These are phyloP conservation scores for Caenorhabditis japonica DNA, from an alignment of 2,888 invertebrate species.

Conservation along the genomic window DNA sequence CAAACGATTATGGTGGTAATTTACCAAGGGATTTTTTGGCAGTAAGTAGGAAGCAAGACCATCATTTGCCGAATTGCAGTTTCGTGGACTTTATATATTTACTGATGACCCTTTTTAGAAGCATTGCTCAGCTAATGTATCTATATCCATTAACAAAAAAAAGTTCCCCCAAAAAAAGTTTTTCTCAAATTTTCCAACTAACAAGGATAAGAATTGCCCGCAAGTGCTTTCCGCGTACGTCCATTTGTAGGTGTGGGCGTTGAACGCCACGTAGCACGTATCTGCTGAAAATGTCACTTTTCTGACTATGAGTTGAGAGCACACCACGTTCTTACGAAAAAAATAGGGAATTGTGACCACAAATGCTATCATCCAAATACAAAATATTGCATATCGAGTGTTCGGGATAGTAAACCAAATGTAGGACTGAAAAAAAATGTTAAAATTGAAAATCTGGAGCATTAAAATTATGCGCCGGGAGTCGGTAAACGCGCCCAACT, in stretches of 20 bases:
- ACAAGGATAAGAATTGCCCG: conserved; percentile 38
- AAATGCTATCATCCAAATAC: conserved; percentile 44
- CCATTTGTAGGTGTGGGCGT: conserved; percentile 40
- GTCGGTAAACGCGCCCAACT: not conserved
- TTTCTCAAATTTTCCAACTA: too few species aligned
- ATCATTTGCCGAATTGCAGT: too few species aligned
- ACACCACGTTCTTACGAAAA: conserved; percentile 25
- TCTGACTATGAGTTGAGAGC: not conserved
- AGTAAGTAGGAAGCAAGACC: too few species aligned
- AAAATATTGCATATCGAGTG: conserved; percentile 17
- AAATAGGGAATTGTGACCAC: conserved; percentile 53
- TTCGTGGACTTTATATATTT: too few species aligned
- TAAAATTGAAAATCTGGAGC: too few species aligned
- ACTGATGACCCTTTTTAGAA: too few species aligned
- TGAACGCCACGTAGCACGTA: conserved; percentile 32
- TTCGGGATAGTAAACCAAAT: conserved; percentile 33
- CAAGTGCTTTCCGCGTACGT: conserved; percentile 31
- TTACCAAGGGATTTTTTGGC: too few species aligned
- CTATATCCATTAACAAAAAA: too few species aligned
- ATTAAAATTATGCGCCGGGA: not conserved
- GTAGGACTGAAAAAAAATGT: conserved; percentile 23
- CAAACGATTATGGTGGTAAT: too few species aligned
- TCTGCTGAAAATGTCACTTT: conserved; percentile 10
- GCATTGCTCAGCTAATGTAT: too few species aligned
- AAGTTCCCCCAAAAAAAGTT: too few species aligned